These are phyloP conservation scores for Drosophila bipectinata DNA, from an alignment of 1,140 invertebrate genomes.

Conservation along the genomic window DNA sequence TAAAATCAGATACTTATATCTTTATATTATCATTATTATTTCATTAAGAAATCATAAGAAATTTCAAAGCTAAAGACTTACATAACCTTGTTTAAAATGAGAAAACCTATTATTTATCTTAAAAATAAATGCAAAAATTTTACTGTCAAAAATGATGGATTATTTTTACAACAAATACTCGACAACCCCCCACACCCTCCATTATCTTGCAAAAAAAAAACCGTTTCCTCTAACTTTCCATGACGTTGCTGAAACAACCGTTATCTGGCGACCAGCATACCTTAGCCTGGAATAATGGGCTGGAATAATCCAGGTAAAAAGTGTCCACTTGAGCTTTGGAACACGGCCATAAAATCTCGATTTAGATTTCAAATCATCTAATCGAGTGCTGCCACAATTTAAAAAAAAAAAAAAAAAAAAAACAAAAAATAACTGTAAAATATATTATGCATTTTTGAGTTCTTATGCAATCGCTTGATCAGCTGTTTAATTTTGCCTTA, in stretches of 20 bases:
- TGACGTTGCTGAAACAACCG: slow-evolving; percentile 24
- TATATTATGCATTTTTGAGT: slow-evolving; percentile 35
- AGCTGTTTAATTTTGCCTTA: slow-evolving; percentile 28
- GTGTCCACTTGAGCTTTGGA: slow-evolving; percentile 45
- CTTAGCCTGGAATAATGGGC: background rate
- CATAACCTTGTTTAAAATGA: too few species aligned
- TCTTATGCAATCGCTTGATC: slow-evolving; percentile 51
- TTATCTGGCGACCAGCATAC: slow-evolving; percentile 29
- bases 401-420: background rate
- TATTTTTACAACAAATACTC: too few species aligned
- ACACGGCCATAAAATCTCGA: slow-evolving; percentile 32
- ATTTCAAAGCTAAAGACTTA: too few species aligned
- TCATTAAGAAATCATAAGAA: too few species aligned
- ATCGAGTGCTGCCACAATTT: background rate
- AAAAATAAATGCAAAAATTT: too few species aligned
- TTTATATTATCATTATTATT: too few species aligned
- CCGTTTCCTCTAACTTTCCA: slow-evolving; percentile 26
- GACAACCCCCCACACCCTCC: background rate
- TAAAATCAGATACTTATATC: too few species aligned
- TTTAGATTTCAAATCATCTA: slow-evolving; percentile 33
- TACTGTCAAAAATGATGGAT: too few species aligned
- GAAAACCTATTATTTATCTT: too few species aligned
- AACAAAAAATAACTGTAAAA: slow-evolving; percentile 8
- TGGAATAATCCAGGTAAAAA: slow-evolving; percentile 25
- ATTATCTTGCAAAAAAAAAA: slow-evolving; percentile 16